Base-by-base conservation (phyloP, 2,113 vertebrate species). In the Heptranchias perlo region DNA sequence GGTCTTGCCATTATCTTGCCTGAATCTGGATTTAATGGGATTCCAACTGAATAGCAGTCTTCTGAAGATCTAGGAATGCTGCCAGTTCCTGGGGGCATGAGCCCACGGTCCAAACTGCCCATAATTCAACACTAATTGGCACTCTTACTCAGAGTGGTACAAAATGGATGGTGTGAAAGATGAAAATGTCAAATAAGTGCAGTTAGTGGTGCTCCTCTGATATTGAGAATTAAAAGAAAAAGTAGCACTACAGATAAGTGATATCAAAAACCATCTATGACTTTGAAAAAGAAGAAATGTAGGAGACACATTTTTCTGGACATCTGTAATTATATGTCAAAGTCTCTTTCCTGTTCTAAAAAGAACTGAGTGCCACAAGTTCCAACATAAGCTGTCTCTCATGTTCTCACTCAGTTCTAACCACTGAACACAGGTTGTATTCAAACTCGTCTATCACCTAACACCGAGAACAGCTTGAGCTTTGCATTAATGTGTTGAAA, bases 41-140 rank as follows among this genome's bases (percentile, higher is more conserved):
- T 44, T 93, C 58, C 89, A 62, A 93, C 58, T 93, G 89, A 61
- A 93, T 93, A 62, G 64, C 89, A 62, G 16, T 93, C 58, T 93
- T 62, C 78, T 39, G 58, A 39, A 39, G 58, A 93, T 93, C 58
- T 23, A 62, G 89, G 89, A 93, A 93, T 93, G 89, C n/a, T 93
- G 89, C 89, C 89, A 93, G 89, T 61, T 93, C 89, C 89, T 93
- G 39, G 61, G 89, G 89, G 89, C 58, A 93, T 93, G 89, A 64
- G 54, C 61, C 89, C 35, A 39, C 58, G 7, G 89, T n/a, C 39
- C 58, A 93, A 64, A 93, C 89, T 62, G 61, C 89, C 89, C 58
- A 93, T 93, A 93, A 93, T 93, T 93, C 89, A 93, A 93, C 52
- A 62, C 58, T 93, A 93, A 93, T 93, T 93, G 89, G 89, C 54